Evolutionary conservation across 2,888 invertebrate species (phyloP), one percentile per base, ranked within the genome.

Genomic region (Drosophila prostipennis): DNA sequence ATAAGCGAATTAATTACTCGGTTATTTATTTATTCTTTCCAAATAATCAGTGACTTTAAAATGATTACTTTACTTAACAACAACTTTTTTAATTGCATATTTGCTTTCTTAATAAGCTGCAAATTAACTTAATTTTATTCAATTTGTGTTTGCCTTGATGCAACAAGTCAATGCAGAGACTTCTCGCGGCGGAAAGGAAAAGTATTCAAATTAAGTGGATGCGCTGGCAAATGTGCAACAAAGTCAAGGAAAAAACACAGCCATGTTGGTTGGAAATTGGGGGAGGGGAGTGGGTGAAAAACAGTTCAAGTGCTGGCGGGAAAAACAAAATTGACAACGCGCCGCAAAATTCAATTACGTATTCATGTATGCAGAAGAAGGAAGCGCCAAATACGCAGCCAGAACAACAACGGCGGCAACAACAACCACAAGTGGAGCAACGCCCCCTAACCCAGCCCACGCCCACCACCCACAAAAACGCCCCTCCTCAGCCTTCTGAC

Each of bases 291-390:
- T 14, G 37, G 26, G 14, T 39, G 19, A 48, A 53, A 64, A 72
- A 57, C 59, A 64, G 51, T 51, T 64, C 40, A 76, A 79, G 67
- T 69, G 78, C 79, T 76, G 78, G 82, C 74, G 80, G 80, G 74
- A 80, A 79, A 76, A 83, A 79, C 77, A 74, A 78, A 84, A 83
- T 87, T 80, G 84, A 84, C 85, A 82, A 79, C 87, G 77, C 76
- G 84, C 84, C 84, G 85, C 84, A 85, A 76, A 85, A 85, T 87
- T 87, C 85, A 85, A 85, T 85, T 85, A 85, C 82, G 76, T 85
- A 85, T 85, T 85, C 84, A 85, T 85, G 80, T 85, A 85, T 85
- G 87, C 84, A 85, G 74, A 64, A 77, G 75, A 68, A 84, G 82
- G 79, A 81, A 84, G 84, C 78, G 78, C 73, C 85, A 78, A 84